Conservation (phyloP, 2,113 vertebrate genomes). For the Anolis carolinensis region DNA sequence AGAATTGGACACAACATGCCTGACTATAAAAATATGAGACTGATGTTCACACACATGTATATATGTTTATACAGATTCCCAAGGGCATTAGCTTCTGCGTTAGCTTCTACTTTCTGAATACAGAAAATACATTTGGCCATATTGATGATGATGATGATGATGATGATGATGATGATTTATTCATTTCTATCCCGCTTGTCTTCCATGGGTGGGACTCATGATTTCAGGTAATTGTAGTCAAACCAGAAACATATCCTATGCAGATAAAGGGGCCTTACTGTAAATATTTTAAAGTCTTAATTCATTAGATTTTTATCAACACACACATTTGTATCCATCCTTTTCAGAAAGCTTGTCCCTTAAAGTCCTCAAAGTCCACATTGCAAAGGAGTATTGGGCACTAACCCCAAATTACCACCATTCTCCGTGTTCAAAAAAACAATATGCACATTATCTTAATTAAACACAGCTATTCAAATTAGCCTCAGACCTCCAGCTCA, state of each 20-base stretch:
- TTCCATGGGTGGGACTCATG: too few relatives aligned
- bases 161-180: too few relatives aligned
- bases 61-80: not conserved
- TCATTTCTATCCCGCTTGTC: too few relatives aligned
- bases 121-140: not conserved
- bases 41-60: not conserved
- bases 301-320: not conserved
- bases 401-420: not conserved
- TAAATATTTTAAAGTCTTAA: not conserved
- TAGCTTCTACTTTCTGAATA: not conserved
- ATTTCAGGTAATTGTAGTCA: too few relatives aligned
- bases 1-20: too few relatives aligned
- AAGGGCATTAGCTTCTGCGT: not conserved
- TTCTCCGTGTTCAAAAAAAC: conserved; percentile 8
- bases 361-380: not conserved
- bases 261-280: too few relatives aligned
- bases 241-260: too few relatives aligned
- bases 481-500: conserved; percentile 12
- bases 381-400: not conserved
- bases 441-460: conserved; percentile 32
- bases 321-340: not conserved
- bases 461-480: conserved; percentile 40
- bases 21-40: too few relatives aligned
- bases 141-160: too few relatives aligned
- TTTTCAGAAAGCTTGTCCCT: not conserved